phyloP scores from a whole-genome alignment of 2,797 vertebrate genomes.

The Synanceia verrucosa region DNA sequence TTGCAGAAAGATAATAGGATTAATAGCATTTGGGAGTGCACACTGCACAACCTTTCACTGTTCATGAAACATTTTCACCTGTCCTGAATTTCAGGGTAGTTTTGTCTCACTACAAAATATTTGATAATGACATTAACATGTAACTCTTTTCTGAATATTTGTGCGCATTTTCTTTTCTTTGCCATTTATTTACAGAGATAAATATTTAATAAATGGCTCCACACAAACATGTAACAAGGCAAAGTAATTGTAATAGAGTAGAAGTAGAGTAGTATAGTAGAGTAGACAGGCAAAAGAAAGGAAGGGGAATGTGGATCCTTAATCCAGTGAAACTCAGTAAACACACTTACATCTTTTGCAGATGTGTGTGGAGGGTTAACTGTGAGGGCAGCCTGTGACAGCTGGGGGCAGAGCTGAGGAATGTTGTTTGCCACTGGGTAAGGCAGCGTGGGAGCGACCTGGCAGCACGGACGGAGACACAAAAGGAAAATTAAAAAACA shows the following conservation, averaged over 20 bases:
- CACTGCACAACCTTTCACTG: background rate
- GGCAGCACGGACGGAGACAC: conserved; percentile 50
- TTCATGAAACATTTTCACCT: background rate
- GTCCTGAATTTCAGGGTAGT: too few species aligned
- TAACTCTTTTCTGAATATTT: background rate
- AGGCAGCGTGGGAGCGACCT: conserved; percentile 67
- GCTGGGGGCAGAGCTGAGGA: conserved; percentile 66
- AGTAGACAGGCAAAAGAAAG: background rate
- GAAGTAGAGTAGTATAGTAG: too few species aligned
- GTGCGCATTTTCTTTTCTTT: background rate
- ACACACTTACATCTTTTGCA: background rate
- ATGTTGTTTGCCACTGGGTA: conserved; percentile 76
- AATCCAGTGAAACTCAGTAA: background rate
- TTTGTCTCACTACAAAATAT: background rate
- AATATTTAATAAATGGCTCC: background rate
- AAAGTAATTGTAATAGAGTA: background rate
- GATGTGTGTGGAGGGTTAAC: conserved; percentile 51
- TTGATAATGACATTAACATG: background rate
- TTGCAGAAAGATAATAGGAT: background rate
- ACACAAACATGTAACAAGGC: background rate
- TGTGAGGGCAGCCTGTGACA: conserved; percentile 31
- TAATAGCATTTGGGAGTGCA: background rate
- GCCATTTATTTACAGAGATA: background rate
- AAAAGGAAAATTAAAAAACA: conserved; percentile 48
- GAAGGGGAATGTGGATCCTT: background rate